These are phyloP conservation scores for Noctua pronuba DNA, from an alignment of 2,888 invertebrate genomes.

Conservation along the genomic window DNA sequence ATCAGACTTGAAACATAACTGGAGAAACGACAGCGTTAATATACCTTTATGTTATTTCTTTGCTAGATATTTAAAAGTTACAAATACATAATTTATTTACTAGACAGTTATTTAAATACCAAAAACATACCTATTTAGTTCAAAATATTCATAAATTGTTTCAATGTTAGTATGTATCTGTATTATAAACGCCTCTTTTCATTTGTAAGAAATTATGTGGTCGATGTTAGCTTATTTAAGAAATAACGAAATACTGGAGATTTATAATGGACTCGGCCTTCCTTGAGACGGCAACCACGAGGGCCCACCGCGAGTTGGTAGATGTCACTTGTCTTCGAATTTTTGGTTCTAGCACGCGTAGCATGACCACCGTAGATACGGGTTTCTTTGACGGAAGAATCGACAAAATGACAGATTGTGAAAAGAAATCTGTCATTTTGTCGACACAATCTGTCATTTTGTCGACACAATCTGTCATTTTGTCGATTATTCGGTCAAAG, in stretches of 20 bases:
- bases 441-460: too few species aligned
- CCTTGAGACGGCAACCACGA: neutral
- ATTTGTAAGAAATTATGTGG: slow-evolving; percentile 16
- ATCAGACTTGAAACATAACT: neutral
- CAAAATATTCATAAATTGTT: slow-evolving; percentile 32
- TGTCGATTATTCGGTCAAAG: too few species aligned
- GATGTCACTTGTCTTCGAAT: neutral
- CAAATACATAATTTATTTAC: neutral
- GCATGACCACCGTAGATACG: too few species aligned
- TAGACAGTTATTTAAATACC: slow-evolving; percentile 21
- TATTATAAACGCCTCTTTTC: slow-evolving; percentile 7
- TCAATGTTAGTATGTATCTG: neutral
- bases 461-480: too few species aligned
- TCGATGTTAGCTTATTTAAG: slow-evolving; percentile 1
- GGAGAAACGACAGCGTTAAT: neutral
- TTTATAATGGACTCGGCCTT: neutral
- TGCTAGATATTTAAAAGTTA: slow-evolving; percentile 2
- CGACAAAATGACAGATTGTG: too few species aligned
- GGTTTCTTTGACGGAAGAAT: too few species aligned
- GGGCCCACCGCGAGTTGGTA: neutral
- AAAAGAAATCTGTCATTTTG: too few species aligned
- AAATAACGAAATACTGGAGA: neutral
- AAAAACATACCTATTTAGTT: slow-evolving; percentile 37
- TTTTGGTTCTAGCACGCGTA: too few species aligned
- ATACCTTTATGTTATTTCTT: neutral